Evolutionary conservation across 64 coral and sea anemone genomes (phyloP).

Genomic region (Montipora capricornis): DNA sequence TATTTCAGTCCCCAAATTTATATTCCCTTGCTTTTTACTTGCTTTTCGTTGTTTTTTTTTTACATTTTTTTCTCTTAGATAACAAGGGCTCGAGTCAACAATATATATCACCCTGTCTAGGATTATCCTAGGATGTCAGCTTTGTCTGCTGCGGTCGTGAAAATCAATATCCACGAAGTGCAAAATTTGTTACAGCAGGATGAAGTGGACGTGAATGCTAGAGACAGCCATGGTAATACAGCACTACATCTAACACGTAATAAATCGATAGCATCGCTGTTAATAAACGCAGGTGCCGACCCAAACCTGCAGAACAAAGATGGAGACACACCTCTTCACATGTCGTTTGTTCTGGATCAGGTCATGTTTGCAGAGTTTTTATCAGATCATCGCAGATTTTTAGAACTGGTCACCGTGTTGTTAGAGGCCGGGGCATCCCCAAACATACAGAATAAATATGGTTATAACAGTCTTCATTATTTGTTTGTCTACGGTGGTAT

Average conservation of each 20-base stretch:
- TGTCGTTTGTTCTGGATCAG: neutral
- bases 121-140: too few species aligned
- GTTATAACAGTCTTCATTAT: conserved; percentile 27
- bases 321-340: conserved; percentile 30
- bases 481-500: conserved; percentile 50
- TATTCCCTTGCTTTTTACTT: too few species aligned
- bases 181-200: too few species aligned
- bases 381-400: neutral
- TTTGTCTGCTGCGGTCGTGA: too few species aligned
- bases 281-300: conserved; percentile 12
- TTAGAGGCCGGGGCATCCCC: conserved; percentile 45
- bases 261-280: conserved; percentile 1
- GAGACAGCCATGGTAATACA: conserved; percentile 37
- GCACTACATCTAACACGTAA: conserved; percentile 5
- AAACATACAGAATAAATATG: conserved; percentile 50
- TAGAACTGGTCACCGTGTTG: conserved; percentile 8
- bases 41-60: too few species aligned
- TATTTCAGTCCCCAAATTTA: too few species aligned
- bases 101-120: too few species aligned
- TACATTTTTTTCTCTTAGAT: too few species aligned
- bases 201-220: conserved; percentile 25
- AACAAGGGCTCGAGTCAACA: too few species aligned
- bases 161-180: too few species aligned
- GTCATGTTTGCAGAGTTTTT: neutral
- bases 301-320: conserved; percentile 28